Conservation (phyloP, 2,888 invertebrate genomes). For the Philopedon plagiatum region DNA sequence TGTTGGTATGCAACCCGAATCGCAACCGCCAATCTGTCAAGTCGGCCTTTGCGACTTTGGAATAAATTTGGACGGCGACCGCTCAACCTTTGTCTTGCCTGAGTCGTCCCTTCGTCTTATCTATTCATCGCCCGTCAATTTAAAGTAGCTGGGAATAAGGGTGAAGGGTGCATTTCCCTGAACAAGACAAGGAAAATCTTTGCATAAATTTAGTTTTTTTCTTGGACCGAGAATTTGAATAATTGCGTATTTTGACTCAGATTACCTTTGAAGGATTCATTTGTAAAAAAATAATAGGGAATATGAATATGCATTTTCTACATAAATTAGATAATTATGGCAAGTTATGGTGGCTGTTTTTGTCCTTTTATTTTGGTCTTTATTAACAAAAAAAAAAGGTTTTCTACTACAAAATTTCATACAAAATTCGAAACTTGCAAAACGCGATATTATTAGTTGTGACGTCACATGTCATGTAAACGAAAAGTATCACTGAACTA, state of each 20-base stretch:
- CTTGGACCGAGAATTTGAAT: neutral
- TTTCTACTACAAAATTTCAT: too few species aligned
- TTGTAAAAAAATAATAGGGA: too few species aligned
- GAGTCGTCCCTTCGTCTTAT: conserved; percentile 39
- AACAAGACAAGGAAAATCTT: neutral
- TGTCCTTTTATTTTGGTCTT: too few species aligned
- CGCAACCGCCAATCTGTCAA: conserved; percentile 49
- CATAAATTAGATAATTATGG: too few species aligned
- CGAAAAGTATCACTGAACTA: too few species aligned
- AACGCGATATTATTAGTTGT: too few species aligned
- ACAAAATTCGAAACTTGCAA: too few species aligned
- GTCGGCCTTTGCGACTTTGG: conserved; percentile 43
- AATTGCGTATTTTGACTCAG: neutral
- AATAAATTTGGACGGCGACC: conserved; percentile 43
- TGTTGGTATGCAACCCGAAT: conserved; percentile 47
- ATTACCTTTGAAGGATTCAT: neutral
- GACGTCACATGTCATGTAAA: too few species aligned
- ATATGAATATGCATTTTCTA: too few species aligned
- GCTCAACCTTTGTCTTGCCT: conserved; percentile 47
- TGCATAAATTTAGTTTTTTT: conserved; percentile 1
- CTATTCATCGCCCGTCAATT: conserved; percentile 47
- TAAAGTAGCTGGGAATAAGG: conserved; percentile 30
- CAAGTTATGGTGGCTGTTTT: too few species aligned
- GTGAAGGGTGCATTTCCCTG: conserved; percentile 5
- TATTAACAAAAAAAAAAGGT: too few species aligned